phyloP scores from a whole-genome alignment of 2,888 invertebrate species.

The Hypercompe scribonia region DNA sequence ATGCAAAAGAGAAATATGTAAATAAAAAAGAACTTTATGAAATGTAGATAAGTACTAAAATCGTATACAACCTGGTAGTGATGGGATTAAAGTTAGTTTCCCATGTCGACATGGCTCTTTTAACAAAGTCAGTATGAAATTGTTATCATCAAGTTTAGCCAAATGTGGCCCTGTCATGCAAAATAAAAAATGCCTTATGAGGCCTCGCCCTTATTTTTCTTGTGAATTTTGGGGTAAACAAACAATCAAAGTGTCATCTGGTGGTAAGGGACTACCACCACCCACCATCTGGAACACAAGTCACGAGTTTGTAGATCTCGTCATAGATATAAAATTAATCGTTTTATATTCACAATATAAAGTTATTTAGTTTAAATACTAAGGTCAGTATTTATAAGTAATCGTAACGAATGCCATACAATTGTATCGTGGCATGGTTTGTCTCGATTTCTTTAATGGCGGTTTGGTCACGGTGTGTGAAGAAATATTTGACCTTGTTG shows the following conservation, averaged over 20 bases:
- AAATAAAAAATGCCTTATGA: not conserved
- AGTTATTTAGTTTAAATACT: conserved; percentile 15
- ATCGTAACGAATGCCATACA: conserved; percentile 19
- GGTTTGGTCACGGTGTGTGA: conserved; percentile 30
- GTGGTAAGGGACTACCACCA: not conserved
- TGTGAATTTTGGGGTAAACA: no score
- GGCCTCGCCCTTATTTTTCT: not conserved
- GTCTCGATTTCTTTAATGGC: conserved; percentile 22
- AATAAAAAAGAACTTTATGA: not conserved
- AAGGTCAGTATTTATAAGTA: conserved; percentile 29
- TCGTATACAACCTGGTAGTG: not conserved
- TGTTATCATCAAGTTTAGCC: no score
- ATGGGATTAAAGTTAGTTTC: not conserved
- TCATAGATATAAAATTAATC: conserved; percentile 15
- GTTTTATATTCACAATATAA: conserved; percentile 17
- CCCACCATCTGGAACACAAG: not conserved
- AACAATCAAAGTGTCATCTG: no score
- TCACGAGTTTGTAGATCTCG: not conserved
- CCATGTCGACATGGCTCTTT: no score
- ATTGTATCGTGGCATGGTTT: conserved; percentile 18
- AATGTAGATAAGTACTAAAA: no score
- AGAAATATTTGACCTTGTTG: conserved; percentile 7
- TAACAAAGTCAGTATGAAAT: no score
- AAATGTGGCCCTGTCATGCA: no score
- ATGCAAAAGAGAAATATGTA: not conserved